phyloP scores from a whole-genome alignment of 2,888 invertebrate genomes.

The Scotopteryx bipunctaria region DNA sequence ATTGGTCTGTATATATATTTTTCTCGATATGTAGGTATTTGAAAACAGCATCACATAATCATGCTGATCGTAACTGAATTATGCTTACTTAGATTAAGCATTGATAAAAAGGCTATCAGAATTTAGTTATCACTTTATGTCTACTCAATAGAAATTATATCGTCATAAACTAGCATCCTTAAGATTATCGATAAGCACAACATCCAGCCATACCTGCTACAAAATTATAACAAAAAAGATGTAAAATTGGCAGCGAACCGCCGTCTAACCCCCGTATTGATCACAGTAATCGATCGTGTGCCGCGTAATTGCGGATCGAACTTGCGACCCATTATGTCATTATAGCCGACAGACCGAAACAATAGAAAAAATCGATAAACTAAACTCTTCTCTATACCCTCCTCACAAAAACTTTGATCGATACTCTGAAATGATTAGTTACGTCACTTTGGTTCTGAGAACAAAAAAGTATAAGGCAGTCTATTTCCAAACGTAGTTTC shows the following conservation, averaged over 20 bases:
- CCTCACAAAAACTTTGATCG: conserved; percentile 26
- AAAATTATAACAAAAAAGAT: conserved; percentile 71
- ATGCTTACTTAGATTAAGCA: too few species aligned
- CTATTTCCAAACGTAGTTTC: conserved; percentile 41
- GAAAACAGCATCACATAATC: too few species aligned
- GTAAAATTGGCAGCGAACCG: conserved; percentile 81
- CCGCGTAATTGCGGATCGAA: conserved; percentile 81
- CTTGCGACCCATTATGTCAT: conserved; percentile 81
- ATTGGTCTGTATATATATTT: too few species aligned
- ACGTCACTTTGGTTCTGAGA: conserved; percentile 39
- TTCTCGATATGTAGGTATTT: too few species aligned
- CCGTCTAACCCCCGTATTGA: conserved; percentile 82
- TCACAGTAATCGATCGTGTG: conserved; percentile 84
- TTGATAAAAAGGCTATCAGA: too few species aligned
- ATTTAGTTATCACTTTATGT: too few species aligned
- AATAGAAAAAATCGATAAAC: conserved; percentile 49
- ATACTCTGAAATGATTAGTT: conserved; percentile 26
- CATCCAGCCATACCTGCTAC: conserved; percentile 68
- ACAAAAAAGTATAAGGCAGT: conserved; percentile 36
- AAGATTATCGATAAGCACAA: conserved; percentile 60
- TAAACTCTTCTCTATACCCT: conserved; percentile 34
- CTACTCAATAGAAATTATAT: not conserved
- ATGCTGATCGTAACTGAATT: too few species aligned
- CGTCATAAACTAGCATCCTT: conserved; percentile 1
- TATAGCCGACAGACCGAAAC: conserved; percentile 78